Evolutionary conservation across 2,113 vertebrate species (phyloP).

Genomic region (Xerus inauris): DNA sequence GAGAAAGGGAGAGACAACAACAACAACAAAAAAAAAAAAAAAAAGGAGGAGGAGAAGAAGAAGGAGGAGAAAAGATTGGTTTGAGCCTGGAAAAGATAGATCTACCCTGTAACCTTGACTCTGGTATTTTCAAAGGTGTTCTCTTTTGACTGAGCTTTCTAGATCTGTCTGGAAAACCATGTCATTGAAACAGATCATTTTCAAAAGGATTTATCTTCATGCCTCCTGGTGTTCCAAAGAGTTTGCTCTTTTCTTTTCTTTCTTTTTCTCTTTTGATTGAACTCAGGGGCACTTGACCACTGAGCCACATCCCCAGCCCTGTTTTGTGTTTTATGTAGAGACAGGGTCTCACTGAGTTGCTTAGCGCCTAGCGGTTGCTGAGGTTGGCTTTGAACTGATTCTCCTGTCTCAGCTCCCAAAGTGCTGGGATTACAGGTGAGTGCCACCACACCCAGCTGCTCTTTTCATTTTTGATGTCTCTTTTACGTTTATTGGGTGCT

Average conservation of each 20-base stretch:
- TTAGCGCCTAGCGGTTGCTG: too few species aligned
- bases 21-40: background rate
- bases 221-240: background rate
- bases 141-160: constrained; percentile 17
- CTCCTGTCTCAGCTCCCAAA: too few species aligned
- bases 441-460: too few species aligned
- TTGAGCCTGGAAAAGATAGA: constrained; percentile 21
- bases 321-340: too few species aligned
- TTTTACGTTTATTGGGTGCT: background rate
- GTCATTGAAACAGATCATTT: background rate
- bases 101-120: background rate
- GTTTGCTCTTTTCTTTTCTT: background rate
- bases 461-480: background rate
- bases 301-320: too few species aligned
- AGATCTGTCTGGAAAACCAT: constrained; percentile 37
- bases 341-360: too few species aligned
- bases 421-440: too few species aligned
- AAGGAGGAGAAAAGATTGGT: background rate
- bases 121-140: constrained; percentile 52
- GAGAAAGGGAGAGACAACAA: too few species aligned
- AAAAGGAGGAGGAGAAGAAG: background rate
- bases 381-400: too few species aligned
- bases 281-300: too few species aligned
- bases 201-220: constrained; percentile 6
- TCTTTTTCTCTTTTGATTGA: too few species aligned